phyloP scores from a whole-genome alignment of 2,888 invertebrate species.

The Hydriomena furcata region DNA sequence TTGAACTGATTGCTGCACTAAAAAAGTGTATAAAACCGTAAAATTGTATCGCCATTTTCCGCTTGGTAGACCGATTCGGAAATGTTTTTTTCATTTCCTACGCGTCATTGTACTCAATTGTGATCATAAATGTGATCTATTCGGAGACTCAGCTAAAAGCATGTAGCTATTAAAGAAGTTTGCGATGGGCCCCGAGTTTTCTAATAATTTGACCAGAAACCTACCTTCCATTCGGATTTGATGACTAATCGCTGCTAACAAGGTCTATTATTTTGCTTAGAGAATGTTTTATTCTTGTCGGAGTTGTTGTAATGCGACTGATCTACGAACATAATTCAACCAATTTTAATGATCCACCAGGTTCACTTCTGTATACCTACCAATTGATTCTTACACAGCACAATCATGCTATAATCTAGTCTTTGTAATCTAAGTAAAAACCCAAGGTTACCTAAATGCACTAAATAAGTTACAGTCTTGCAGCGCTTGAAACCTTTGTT shows the following conservation, averaged over 20 bases:
- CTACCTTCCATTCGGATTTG: conserved; percentile 50
- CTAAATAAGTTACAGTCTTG: neutral
- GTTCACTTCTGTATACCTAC: too few species aligned
- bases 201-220: conserved; percentile 7
- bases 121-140: conserved; percentile 17
- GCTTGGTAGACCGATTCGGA: conserved; percentile 61
- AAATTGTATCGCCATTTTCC: conserved; percentile 78
- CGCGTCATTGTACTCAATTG: conserved; percentile 38
- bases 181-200: neutral
- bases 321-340: neutral
- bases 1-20: conserved; percentile 4
- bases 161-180: neutral
- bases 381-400: neutral
- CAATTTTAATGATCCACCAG: too few species aligned
- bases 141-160: conserved; percentile 14
- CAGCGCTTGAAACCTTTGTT: neutral
- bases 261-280: conserved; percentile 45
- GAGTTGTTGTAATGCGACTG: conserved; percentile 26
- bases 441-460: neutral
- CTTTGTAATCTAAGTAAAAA: neutral
- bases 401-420: neutral
- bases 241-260: conserved; percentile 62
- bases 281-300: conserved; percentile 33
- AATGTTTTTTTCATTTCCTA: conserved; percentile 60
- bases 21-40: conserved; percentile 50